Evolutionary conservation across 2,797 vertebrate species (phyloP).

Genomic region (Bradypodion pumilum): DNA sequence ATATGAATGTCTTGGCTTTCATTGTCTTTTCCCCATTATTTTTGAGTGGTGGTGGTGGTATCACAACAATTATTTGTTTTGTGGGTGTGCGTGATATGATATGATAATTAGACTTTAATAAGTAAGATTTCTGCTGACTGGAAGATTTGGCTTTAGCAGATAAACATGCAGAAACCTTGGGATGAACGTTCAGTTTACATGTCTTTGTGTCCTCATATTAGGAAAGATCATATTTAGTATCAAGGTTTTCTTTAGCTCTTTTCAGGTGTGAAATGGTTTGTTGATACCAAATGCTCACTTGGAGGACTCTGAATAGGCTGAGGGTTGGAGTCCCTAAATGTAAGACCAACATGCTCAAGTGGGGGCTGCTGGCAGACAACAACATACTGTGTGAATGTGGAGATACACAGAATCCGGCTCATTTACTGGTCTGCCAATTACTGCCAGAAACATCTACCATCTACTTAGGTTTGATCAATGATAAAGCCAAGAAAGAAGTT

Average conservation of each 20-base stretch:
- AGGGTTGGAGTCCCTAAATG: no score
- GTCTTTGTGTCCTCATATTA: background rate
- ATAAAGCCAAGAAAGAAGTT: no score
- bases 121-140: constrained; percentile 1
- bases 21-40: constrained; percentile 20
- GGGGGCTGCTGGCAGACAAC: no score
- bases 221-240: background rate
- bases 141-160: background rate
- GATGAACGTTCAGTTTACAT: background rate
- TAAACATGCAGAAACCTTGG: background rate
- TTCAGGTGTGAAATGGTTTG: no score
- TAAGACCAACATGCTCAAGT: no score
- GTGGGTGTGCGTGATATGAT: no score
- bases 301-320: no score
- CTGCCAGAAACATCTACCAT: no score
- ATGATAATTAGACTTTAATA: constrained; percentile 21
- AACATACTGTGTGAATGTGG: no score
- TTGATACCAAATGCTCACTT: background rate
- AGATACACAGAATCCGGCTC: no score
- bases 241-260: background rate
- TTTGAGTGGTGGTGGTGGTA: background rate
- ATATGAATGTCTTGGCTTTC: constrained; percentile 9
- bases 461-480: no score
- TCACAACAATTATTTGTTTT: constrained; percentile 35
- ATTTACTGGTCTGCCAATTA: no score